Evolutionary conservation across 2,888 invertebrate species (phyloP), one percentile per base, ranked within the genome.

Genomic region (Cephus runcator): DNA sequence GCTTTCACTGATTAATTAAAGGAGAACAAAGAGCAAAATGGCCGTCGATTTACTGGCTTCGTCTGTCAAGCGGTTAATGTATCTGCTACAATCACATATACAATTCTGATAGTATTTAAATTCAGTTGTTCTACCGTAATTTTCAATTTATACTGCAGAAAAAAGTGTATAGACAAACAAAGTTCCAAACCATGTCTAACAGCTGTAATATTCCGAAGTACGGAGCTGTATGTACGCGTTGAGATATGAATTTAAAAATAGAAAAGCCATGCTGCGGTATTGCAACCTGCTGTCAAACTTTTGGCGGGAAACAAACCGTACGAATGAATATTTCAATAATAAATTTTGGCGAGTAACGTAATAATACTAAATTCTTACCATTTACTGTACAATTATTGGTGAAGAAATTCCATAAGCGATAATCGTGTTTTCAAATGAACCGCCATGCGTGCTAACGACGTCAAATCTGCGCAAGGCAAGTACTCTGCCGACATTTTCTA

Each of bases 401-500:
- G 3, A 23, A 23, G 9, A 56, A 6, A 56, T 6, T 56, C 9
- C 23, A 9, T 56, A 56, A 56, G 23, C 56, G 23, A 56, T 23
- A 56, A 23, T 56, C 56, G 23, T 56, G 56, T 6, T 56, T 56
- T 56, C 9, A 56, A 56, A 56, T 56, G 56, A 56, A 23, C 56
- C 56, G 56, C 56, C 73, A n/a, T 86, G 82, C 81, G 68, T 12
- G 34, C 23, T 83, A 83, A 84, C 71, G 73, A 12, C 68, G 56
- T 23, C 85, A 82, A 85, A 86, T 74, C 73, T 85, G 86, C 86
- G 87, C 86, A 79, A 81, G 78, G 79, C 73, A 73, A 75, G 77
- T 77, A 76, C 15, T 12, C 40, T 56, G 56, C 56, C 56, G 56
- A 56, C 56, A 56, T 56, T 56, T 56, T 56, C 56, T 56, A 56